Percentiles rank a stretch among this genome's conserved stretches.
Evolutionary conservation across 2,113 vertebrate genomes (phyloP).

Genomic region (Geococcyx californianus): DNA sequence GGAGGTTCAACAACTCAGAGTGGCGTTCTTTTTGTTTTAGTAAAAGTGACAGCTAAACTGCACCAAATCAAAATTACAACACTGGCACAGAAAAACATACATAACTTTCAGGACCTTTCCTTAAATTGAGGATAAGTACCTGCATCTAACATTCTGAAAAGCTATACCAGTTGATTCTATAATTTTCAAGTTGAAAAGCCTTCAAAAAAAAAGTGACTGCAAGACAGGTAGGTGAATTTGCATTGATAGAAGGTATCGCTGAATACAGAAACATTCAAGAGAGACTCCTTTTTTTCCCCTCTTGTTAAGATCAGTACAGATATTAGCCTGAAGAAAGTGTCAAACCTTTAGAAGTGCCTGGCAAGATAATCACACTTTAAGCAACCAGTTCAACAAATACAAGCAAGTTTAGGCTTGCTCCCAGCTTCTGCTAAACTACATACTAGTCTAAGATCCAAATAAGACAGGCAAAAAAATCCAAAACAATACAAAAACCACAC

Average conservation of each 20-base stretch:
- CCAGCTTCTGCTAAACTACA: not conserved
- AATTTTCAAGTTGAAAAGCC: not conserved
- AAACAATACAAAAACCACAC: not conserved
- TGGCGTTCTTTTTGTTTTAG: not conserved
- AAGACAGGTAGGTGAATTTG: not conserved
- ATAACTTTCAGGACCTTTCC: not conserved
- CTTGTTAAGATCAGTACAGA: not conserved
- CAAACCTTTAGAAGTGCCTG: not conserved
- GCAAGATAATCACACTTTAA: not conserved
- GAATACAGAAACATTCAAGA: not conserved
- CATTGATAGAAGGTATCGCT: not conserved
- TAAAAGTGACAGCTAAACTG: not conserved
- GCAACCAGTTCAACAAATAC: not conserved
- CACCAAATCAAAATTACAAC: not conserved
- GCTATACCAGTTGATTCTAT: not conserved
- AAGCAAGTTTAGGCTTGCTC: conserved; percentile 4
- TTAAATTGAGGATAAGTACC: not conserved
- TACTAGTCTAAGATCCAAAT: not conserved
- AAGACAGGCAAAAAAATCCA: not conserved
- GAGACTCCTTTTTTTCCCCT: no score
- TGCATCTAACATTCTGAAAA: not conserved
- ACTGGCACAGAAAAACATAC: not conserved
- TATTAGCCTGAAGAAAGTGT: not conserved
- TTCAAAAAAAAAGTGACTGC: not conserved
- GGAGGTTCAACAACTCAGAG: not conserved